Percentiles rank a stretch among this genome's conserved stretches.
Conservation (phyloP, 92 coral and sea anemone genomes). For the Paramuricea clavata region DNA sequence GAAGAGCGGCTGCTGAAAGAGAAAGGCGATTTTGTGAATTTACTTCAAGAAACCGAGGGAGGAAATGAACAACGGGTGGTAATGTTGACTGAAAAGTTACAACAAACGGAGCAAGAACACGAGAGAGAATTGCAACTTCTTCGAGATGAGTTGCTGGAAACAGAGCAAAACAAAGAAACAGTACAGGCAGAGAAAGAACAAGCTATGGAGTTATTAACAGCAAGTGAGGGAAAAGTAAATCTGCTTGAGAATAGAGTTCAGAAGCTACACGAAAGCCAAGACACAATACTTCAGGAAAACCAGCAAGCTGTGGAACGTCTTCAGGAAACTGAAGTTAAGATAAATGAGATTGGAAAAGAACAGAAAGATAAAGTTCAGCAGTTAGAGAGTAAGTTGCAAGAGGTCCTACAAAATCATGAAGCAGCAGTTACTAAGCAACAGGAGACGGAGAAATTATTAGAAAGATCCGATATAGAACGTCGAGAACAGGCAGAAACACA, state of each 20-base stretch:
- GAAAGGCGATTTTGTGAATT: slow-evolving; percentile 3
- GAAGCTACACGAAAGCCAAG: slow-evolving; percentile 75
- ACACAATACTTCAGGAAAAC: slow-evolving; percentile 70
- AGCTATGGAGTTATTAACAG: slow-evolving; percentile 73
- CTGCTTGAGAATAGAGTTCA: slow-evolving; percentile 48
- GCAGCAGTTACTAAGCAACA: not conserved
- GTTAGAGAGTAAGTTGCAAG: slow-evolving; percentile 9
- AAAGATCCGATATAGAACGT: not conserved
- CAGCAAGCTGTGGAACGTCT: slow-evolving; percentile 55
- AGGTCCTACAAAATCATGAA: not conserved
- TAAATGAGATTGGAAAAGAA: slow-evolving; percentile 77
- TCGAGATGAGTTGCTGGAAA: slow-evolving; percentile 71
- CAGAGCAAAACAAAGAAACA: slow-evolving; percentile 69
- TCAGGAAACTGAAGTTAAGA: slow-evolving; percentile 81
- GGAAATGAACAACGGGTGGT: slow-evolving; percentile 45
- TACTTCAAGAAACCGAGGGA: slow-evolving; percentile 6
- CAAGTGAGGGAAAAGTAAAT: slow-evolving; percentile 4
- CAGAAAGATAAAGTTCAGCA: slow-evolving; percentile 75
- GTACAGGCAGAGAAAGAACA: slow-evolving; percentile 66
- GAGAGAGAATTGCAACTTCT: slow-evolving; percentile 75
- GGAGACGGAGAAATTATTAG: not conserved
- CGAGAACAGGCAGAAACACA: not conserved
- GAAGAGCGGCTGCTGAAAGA: slow-evolving; percentile 52
- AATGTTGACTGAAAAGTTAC: slow-evolving; percentile 51
- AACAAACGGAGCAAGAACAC: slow-evolving; percentile 62